Base-by-base conservation (phyloP, 2,888 invertebrate genomes). In the Microctonus hyperodae region DNA sequence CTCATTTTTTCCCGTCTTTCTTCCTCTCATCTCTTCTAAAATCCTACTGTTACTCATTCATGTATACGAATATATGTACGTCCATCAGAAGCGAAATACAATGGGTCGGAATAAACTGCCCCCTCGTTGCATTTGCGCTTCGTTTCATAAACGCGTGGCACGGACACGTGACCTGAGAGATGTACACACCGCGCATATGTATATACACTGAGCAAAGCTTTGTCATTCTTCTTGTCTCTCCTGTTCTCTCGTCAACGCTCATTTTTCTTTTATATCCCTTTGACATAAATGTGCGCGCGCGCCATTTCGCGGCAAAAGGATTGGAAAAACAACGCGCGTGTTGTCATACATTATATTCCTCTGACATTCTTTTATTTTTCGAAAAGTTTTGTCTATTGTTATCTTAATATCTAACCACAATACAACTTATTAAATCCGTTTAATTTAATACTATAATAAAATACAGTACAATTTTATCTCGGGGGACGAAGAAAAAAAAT, bases 31-130 rank as follows among this genome's bases (percentile, higher is more conserved):
- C 13, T 62, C 9, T 37, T n/a, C 9, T 16, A 10, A 33, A 66
- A 80, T 80, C 81, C 82, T 79, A 82, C 81, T 81, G 79, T 80
- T 81, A 76, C 76, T 78, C 72, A 65, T 65, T 60, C 68, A 69
- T 68, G 67, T 67, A 69, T 57, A 66, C 59, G 51, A 64, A 64
- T 56, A 55, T 57, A 60, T 65, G 64, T 68, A 20, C 44, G 56
- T 64, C 61, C 37, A 51, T 56, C 53, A 70, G 59, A 61, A 60
- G 62, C 73, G 73, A 50, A 59, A 67, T 59, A 72, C 57, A 71
- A 80, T 78, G 80, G 81, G 75, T 71, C 70, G 65, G 70, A 69
- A 64, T 73, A 72, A 76, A 71, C 72, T 68, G 72, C 72, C 74
- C 75, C 73, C 65, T 71, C 70, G 67, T 61, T 59, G 44, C 67